These are phyloP conservation scores for Drosophila gunungcola DNA, from an alignment of 1,140 invertebrate genomes.

Conservation along the genomic window DNA sequence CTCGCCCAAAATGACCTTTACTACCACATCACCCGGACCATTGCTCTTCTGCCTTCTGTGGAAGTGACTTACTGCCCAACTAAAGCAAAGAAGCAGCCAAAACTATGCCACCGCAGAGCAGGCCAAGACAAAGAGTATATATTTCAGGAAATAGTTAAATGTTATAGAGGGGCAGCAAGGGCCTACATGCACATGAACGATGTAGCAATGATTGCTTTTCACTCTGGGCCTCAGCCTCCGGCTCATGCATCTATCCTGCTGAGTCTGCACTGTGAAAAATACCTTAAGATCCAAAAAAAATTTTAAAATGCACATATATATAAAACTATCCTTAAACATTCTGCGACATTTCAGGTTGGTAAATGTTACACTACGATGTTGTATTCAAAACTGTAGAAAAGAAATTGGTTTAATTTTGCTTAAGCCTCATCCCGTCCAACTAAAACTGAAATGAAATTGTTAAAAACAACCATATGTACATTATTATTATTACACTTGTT, in stretches of 20 bases:
- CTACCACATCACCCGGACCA: slow-evolving; percentile 30
- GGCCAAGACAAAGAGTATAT: slow-evolving; percentile 46
- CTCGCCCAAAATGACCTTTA: slow-evolving; percentile 23
- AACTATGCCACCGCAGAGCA: slow-evolving; percentile 47
- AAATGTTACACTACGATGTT: too few relatives aligned
- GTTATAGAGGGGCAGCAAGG: slow-evolving; percentile 27
- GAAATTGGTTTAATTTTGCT: too few relatives aligned
- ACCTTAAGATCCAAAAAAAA: neutral
- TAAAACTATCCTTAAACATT: too few relatives aligned
- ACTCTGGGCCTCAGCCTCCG: slow-evolving; percentile 8
- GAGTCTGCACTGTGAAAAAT: slow-evolving; percentile 9
- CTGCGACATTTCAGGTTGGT: too few relatives aligned
- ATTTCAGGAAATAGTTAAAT: slow-evolving; percentile 50
- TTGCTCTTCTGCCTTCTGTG: slow-evolving; percentile 21
- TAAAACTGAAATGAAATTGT: too few relatives aligned
- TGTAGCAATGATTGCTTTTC: slow-evolving; percentile 47
- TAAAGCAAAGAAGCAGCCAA: slow-evolving; percentile 24
- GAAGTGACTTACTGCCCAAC: slow-evolving; percentile 35
- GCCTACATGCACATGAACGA: slow-evolving; percentile 4
- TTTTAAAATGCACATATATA: neutral
- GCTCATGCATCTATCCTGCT: slow-evolving; percentile 16
- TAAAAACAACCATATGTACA: too few relatives aligned
- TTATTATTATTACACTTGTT: too few relatives aligned
- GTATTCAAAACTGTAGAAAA: too few relatives aligned
- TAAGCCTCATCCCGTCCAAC: too few relatives aligned